Conservation (phyloP, 2,888 invertebrate genomes). For the Allophyes oxyacanthae region DNA sequence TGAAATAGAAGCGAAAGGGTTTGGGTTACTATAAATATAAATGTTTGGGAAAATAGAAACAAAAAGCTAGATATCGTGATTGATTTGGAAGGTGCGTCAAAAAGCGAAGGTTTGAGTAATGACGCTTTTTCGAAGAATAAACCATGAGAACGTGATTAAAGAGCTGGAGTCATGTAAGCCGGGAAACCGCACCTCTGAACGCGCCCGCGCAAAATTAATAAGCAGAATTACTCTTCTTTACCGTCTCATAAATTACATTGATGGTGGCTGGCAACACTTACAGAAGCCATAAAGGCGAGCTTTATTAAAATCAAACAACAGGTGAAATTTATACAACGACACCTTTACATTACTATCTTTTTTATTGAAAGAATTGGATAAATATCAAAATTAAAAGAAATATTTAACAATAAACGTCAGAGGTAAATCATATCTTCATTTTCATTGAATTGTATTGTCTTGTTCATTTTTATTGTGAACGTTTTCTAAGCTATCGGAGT, state of each 20-base stretch:
- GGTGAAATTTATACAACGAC: conserved; percentile 62
- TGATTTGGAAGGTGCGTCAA: conserved; percentile 61
- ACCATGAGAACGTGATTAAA: conserved; percentile 70
- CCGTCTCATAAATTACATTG: conserved; percentile 84
- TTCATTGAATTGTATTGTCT: conserved; percentile 78
- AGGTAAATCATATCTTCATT: conserved; percentile 76
- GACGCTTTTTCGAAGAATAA: conserved; percentile 61
- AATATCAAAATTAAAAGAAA: conserved; percentile 62
- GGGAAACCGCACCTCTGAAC: conserved; percentile 76
- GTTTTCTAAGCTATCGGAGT: conserved; percentile 82
- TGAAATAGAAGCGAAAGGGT: conserved; percentile 51
- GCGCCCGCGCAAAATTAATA: conserved; percentile 83
- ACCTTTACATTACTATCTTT: conserved; percentile 7
- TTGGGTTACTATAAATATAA: conserved; percentile 50
- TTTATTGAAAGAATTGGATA: conserved; percentile 27
- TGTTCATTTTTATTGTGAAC: conserved; percentile 81
- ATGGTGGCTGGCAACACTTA: conserved; percentile 80
- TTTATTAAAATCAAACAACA: conserved; percentile 80
- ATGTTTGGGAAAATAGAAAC: conserved; percentile 10
- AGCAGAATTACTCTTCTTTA: conserved; percentile 84
- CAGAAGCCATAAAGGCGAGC: conserved; percentile 75
- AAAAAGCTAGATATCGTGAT: conserved; percentile 48
- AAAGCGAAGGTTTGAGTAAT: conserved; percentile 64
- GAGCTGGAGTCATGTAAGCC: conserved; percentile 76
- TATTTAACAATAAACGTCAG: conserved; percentile 63